Conservation (phyloP, 2,888 invertebrate genomes). For the Cheilosia impressa region DNA sequence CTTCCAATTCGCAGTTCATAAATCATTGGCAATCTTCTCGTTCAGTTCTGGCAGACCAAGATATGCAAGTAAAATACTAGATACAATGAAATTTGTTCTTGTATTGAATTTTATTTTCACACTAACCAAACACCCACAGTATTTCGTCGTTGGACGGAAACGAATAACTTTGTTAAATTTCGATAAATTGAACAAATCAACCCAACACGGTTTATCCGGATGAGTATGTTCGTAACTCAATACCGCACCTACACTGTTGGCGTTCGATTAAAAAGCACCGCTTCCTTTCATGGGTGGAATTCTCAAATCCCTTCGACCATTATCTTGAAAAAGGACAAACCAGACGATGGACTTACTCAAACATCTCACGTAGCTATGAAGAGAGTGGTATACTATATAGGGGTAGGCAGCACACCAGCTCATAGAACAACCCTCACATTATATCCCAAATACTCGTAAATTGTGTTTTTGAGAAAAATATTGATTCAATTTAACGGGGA, state of each 20-base stretch:
- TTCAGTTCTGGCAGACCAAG: slow-evolving; percentile 5
- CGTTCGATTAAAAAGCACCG: slow-evolving; percentile 38
- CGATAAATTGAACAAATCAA: slow-evolving; percentile 62
- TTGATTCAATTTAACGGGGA: slow-evolving; percentile 67
- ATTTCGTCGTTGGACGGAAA: slow-evolving; percentile 7
- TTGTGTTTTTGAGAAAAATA: slow-evolving; percentile 54
- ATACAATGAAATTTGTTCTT: not conserved
- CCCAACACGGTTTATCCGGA: slow-evolving; percentile 31
- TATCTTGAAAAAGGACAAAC: slow-evolving; percentile 14
- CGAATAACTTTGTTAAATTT: slow-evolving; percentile 61
- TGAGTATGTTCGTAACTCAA: slow-evolving; percentile 4
- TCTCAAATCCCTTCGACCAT: slow-evolving; percentile 15
- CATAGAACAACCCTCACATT: slow-evolving; percentile 4
- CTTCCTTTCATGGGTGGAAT: slow-evolving; percentile 20
- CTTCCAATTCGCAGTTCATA: slow-evolving; percentile 44
- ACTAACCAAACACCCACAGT: slow-evolving; percentile 1
- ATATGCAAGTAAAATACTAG: slow-evolving; percentile 21
- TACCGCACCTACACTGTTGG: not conserved
- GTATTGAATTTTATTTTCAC: slow-evolving; percentile 31
- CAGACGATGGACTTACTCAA: slow-evolving; percentile 35
- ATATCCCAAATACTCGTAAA: slow-evolving; percentile 32
- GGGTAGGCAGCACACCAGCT: not conserved
- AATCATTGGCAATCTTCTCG: slow-evolving; percentile 18
- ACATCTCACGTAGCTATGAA: slow-evolving; percentile 48
- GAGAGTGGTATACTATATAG: slow-evolving; percentile 5